Evolutionary conservation across 1,140 invertebrate species (phyloP), one percentile per base, ranked within the genome.

Genomic region (Brachionus plicatilis): DNA sequence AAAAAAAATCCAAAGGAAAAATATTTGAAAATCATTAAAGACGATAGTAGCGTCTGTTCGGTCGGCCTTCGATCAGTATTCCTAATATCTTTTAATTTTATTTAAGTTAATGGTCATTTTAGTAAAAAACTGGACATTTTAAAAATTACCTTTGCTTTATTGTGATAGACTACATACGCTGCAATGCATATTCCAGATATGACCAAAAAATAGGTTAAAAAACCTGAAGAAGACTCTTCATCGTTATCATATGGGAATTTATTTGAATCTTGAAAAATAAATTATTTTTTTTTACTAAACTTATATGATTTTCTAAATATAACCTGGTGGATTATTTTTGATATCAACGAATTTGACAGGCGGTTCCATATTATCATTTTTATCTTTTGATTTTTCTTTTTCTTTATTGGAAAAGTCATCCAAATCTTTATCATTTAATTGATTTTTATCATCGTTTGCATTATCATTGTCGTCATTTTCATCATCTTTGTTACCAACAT

Each of bases 181-280:
- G n/a, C 17, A 24, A 82, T 68, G 20, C 50, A 82, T 1, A 82
- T 33, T 20, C 37, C 79, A 11, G 79, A 82, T 9, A 82, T 65
- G 7, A 82, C 11, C 43, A 82, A 43, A 68, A 82, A 82, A 24
- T 65, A 82, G 20, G 50, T 82, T 20, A 82, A 82, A 82, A 82
- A 82, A 20, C 79, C 65, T 27, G 33, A 20, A 41, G 53, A 65
- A 8, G 79, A 82, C 65, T 65, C 65, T 12, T 80, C 78, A 27
- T 82, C 79, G 24, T 66, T 20, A 45, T 65, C 53, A 41, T 65
- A 82, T 14, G 24, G 12, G 12, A 76, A 76, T 76, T 76, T 76
- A 29, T 72, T 72, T 41, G 29, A 43, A n/a, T 17, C 20, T 60
- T 11, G 47, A 33, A 66, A 41, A 68, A 37, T 27, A 37, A 12